Conservation (phyloP, 2,888 invertebrate genomes). For the Scrobipalpa costella region DNA sequence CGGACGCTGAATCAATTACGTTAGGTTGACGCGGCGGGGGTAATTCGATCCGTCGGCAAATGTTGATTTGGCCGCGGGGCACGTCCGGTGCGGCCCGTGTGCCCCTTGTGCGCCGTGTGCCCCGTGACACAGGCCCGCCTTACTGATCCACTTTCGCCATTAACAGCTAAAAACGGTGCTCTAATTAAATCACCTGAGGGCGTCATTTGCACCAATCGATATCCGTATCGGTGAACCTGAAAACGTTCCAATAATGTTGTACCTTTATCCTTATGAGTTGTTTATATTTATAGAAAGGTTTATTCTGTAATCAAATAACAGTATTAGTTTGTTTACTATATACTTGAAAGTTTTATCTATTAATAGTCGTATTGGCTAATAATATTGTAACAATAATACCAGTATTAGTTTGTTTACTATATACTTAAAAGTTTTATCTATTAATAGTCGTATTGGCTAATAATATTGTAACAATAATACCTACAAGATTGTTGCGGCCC, state of each 20-base stretch:
- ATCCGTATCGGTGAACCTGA: not conserved
- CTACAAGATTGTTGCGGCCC: conserved; percentile 12
- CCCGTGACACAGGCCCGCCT: conserved; percentile 39
- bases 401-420: not conserved
- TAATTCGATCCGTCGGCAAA: conserved; percentile 77
- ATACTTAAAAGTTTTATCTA: not conserved
- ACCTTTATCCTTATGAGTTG: not conserved
- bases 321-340: not conserved
- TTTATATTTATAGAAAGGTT: not conserved
- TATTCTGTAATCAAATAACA: no score
- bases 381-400: not conserved
- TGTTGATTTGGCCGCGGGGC: conserved; percentile 75
- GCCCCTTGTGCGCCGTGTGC: conserved; percentile 10
- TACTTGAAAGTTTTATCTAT: not conserved
- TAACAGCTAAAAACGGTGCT: conserved; percentile 46
- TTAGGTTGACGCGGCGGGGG: conserved; percentile 67
- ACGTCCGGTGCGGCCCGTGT: conserved; percentile 43
- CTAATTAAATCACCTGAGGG: conserved; percentile 40
- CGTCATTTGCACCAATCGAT: conserved; percentile 16
- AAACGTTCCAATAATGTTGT: not conserved
- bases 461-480: not conserved
- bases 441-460: not conserved
- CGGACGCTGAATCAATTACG: conserved; percentile 75
- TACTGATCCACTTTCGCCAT: conserved; percentile 58
- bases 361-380: not conserved